Evolutionary conservation across 2,888 invertebrate species (phyloP).

Genomic region (Petrolisthes manimaculis): DNA sequence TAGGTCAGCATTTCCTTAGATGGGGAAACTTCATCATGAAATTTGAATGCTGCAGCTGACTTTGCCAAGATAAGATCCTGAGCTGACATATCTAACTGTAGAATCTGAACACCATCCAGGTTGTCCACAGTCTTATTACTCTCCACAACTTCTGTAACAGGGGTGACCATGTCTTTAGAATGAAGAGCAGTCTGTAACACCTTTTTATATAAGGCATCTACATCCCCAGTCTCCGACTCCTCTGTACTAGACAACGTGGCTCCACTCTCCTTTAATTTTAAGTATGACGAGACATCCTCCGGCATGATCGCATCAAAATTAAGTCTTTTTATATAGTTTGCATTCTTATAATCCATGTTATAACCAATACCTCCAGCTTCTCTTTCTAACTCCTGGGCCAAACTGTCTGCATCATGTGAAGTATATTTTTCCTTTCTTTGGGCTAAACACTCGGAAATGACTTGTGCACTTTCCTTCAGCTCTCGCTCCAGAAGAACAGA

Average conservation of each 20-base stretch:
- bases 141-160: not conserved
- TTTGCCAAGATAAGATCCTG: conserved; percentile 17
- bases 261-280: not conserved
- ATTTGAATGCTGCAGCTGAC: conserved; percentile 11
- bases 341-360: too few species aligned
- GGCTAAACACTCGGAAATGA: too few species aligned
- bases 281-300: not conserved
- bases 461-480: too few species aligned
- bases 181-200: not conserved
- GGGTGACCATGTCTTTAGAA: not conserved
- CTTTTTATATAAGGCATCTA: not conserved
- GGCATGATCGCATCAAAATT: not conserved
- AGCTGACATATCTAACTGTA: conserved; percentile 18
- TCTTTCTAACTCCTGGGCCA: too few species aligned
- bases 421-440: too few species aligned
- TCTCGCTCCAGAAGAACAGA: too few species aligned
- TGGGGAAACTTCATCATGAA: not conserved
- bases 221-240: not conserved
- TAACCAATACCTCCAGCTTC: too few species aligned
- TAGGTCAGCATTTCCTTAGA: not conserved
- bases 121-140: not conserved
- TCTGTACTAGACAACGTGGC: not conserved
- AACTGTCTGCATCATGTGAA: too few species aligned
- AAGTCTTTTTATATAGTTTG: not conserved
- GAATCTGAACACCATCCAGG: conserved; percentile 8